A percentile compares a stretch with the other conserved stretches of the same genome.
These are phyloP conservation scores for Charanyca ferruginea DNA, from an alignment of 2,888 invertebrate species.

Conservation along the genomic window DNA sequence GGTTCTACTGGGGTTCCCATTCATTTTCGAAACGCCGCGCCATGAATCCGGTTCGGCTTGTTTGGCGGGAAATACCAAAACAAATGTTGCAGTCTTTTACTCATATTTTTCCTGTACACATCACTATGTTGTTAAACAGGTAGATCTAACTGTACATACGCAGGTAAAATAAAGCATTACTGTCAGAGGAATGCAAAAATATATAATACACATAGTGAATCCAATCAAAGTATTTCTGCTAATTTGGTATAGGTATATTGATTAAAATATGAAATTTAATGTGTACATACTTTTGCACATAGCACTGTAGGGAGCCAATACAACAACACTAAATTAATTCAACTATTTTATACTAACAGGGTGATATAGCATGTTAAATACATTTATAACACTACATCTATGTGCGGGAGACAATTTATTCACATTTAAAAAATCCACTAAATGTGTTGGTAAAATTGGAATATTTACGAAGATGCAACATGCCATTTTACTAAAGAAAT, in stretches of 20 bases:
- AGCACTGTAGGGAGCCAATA: not conserved
- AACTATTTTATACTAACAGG: conserved; percentile 21
- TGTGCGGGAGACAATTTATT: conserved; percentile 29
- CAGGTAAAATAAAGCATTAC: conserved; percentile 3
- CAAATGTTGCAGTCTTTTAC: conserved; percentile 29
- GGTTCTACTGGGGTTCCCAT: conserved; percentile 22
- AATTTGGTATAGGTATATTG: not conserved
- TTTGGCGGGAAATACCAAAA: conserved; percentile 55
- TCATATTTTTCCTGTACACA: conserved; percentile 46
- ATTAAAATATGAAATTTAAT: not conserved
- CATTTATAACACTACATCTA: conserved; percentile 40
- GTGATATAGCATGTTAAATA: conserved; percentile 32
- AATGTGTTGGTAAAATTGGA: not conserved
- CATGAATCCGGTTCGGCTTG: conserved; percentile 37
- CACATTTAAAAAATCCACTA: conserved; percentile 12
- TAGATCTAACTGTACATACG: conserved; percentile 4
- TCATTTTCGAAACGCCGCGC: conserved; percentile 26
- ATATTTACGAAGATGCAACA: conserved; percentile 44
- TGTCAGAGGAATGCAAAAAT: conserved; percentile 32
- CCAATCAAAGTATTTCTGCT: not conserved
- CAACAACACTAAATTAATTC: conserved; percentile 27
- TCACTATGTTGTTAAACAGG: conserved; percentile 16
- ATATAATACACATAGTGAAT: not conserved
- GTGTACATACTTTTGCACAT: conserved; percentile 30
- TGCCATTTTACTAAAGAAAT: conserved; percentile 36